phyloP scores from a whole-genome alignment of 2,888 invertebrate species.

The Perizoma flavofasciatum region DNA sequence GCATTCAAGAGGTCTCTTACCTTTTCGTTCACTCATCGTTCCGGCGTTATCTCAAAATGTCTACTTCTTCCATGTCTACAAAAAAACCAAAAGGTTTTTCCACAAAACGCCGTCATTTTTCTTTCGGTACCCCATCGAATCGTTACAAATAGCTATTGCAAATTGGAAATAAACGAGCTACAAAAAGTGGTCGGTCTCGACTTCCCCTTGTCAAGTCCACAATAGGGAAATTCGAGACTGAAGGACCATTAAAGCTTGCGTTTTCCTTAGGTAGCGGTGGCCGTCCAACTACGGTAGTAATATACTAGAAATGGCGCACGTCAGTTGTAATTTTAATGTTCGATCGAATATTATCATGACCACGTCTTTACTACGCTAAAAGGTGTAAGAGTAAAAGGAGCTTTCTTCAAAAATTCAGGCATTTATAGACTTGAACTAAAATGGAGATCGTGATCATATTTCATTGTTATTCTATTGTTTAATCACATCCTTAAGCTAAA shows the following conservation, averaged over 20 bases:
- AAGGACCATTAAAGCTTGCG: slow-evolving; percentile 48
- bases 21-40: slow-evolving; percentile 17
- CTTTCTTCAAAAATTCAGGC: too few species aligned
- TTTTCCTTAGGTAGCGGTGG: not conserved
- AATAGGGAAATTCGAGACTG: slow-evolving; percentile 54
- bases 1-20: too few species aligned
- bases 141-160: slow-evolving; percentile 61
- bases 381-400: too few species aligned
- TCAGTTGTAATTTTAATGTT: too few species aligned
- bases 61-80: slow-evolving; percentile 12
- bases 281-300: too few species aligned
- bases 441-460: slow-evolving; percentile 47
- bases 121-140: slow-evolving; percentile 45
- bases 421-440: slow-evolving; percentile 31
- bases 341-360: too few species aligned
- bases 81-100: slow-evolving; percentile 32
- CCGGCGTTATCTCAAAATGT: slow-evolving; percentile 13
- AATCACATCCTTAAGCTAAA: too few species aligned
- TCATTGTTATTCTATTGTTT: slow-evolving; percentile 46
- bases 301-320: too few species aligned
- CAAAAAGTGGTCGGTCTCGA: slow-evolving; percentile 52
- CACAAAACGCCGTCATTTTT: slow-evolving; percentile 43
- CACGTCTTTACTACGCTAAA: too few species aligned
- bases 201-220: slow-evolving; percentile 52
- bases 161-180: slow-evolving; percentile 66